Percentiles rank a stretch among this genome's conserved stretches.
Conservation (phyloP, 2,888 invertebrate genomes). For the Callinectes sapidus region DNA sequence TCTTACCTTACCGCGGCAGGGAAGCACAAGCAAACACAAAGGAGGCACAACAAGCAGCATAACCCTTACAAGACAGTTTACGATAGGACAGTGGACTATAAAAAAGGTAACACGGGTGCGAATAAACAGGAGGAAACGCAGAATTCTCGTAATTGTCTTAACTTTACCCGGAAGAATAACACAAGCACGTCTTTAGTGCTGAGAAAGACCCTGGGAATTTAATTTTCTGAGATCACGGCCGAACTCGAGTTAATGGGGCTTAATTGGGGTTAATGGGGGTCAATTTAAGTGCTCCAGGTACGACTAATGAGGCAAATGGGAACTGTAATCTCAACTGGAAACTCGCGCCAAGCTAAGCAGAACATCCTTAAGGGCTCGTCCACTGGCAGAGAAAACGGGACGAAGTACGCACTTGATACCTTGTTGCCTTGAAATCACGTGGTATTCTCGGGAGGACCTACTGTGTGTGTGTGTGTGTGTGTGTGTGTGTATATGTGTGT, state of each 20-base stretch:
- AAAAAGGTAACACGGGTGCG: neutral
- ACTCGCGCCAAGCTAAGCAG: neutral
- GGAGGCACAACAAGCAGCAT: too few species aligned
- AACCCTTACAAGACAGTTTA: too few species aligned
- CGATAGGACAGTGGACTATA: neutral
- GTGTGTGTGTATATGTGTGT: slow-evolving; percentile 5
- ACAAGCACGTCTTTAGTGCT: neutral
- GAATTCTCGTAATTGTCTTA: neutral
- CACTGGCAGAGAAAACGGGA: neutral
- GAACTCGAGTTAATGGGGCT: neutral
- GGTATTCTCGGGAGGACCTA: neutral
- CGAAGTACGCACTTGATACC: neutral
- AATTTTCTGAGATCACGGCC: neutral
- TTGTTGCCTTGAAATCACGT: neutral
- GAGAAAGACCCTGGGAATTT: neutral
- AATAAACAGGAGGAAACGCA: neutral
- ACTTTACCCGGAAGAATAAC: neutral
- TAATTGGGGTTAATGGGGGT: neutral
- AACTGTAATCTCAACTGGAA: neutral
- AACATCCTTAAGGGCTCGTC: neutral
- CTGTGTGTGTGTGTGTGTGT: neutral
- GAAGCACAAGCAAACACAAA: neutral
- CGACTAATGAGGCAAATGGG: neutral
- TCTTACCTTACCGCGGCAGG: neutral
- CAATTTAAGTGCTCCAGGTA: neutral